Evolutionary conservation across 2,113 vertebrate genomes (phyloP), one percentile per base, ranked within the genome.

Genomic region (Hyaena hyaena): DNA sequence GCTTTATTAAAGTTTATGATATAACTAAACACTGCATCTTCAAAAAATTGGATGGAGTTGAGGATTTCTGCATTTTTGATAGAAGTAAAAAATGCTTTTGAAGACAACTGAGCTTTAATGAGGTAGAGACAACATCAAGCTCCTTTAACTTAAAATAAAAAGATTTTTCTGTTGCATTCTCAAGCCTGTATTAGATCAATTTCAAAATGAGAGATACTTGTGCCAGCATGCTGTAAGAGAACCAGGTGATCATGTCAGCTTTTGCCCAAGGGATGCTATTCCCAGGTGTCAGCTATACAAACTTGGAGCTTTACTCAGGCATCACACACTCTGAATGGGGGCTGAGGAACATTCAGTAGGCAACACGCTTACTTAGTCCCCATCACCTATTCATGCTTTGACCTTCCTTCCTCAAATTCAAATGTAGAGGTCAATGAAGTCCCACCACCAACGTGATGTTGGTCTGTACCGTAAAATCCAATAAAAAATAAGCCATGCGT

Each of bases 61-160:
- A 84, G 84, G 81, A 83, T 83, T 69, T 83, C 77, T 12, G 15
- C 33, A 81, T 86, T 82, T 97, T 88, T 74, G 69, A 28, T 1
- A 74, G 69, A 73, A 83, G n/a, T 48, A 53, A 61, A 79, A 89
- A 92, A 50, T 15, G 43, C 4, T 43, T 95, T 61, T 79, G 77
- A 91, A 74, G 96, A 31, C 89, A 92, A 53, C 14, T 26, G 88
- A 82, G 93, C 19, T 77, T 92, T 76, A 82, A 96, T 88, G 86
- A 96, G 45, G 48, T 77, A 86, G 66, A 61, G 15, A 31, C 45
- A 45, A 76, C n/a, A 55, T 94, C 11, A 86, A 31, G 14, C 28
- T 81, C 11, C 58, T 86, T 58, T 77, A 35, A 84, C 9, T 74
- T n/a, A 33, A 65, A 92, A 45, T 58, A 69, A 66, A 85, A 69